Evolutionary conservation across 2,797 vertebrate species (phyloP).

Genomic region (Coregonus suidteri): DNA sequence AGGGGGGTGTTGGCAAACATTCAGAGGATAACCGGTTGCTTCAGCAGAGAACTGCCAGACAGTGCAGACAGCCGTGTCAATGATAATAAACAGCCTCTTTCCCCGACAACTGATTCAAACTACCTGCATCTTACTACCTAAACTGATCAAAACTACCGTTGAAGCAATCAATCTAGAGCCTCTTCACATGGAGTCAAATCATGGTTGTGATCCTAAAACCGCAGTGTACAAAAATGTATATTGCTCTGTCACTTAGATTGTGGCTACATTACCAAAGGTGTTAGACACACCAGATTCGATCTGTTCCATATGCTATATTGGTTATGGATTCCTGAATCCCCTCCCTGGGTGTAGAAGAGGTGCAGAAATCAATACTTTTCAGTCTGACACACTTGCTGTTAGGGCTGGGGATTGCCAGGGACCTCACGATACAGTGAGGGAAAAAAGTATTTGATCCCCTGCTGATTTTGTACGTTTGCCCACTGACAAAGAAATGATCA

Average conservation of each 20-base stretch:
- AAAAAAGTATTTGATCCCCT: too few species aligned
- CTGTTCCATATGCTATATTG: background rate
- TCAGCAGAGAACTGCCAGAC: slow-evolving; percentile 5
- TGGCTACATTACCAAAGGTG: background rate
- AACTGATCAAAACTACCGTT: too few species aligned
- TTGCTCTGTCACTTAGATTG: background rate
- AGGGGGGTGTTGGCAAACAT: too few species aligned
- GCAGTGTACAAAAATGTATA: background rate
- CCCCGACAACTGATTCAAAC: too few species aligned
- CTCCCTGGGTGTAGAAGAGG: background rate
- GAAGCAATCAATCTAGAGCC: background rate
- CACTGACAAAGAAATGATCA: too few species aligned
- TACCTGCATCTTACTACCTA: too few species aligned
- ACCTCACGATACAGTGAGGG: too few species aligned
- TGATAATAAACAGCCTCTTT: too few species aligned
- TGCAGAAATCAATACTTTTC: slow-evolving; percentile 4
- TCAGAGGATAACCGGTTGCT: slow-evolving; percentile 24
- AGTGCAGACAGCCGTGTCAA: too few species aligned
- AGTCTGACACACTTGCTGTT: background rate
- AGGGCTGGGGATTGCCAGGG: too few species aligned
- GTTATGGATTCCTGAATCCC: background rate
- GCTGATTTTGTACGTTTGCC: too few species aligned
- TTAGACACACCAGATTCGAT: background rate
- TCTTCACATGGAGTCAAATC: background rate
- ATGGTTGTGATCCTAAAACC: background rate